Percentiles rank a stretch among this genome's conserved stretches.
Evolutionary conservation across 2,888 invertebrate genomes (phyloP).

Genomic region (Serripes groenlandicus): DNA sequence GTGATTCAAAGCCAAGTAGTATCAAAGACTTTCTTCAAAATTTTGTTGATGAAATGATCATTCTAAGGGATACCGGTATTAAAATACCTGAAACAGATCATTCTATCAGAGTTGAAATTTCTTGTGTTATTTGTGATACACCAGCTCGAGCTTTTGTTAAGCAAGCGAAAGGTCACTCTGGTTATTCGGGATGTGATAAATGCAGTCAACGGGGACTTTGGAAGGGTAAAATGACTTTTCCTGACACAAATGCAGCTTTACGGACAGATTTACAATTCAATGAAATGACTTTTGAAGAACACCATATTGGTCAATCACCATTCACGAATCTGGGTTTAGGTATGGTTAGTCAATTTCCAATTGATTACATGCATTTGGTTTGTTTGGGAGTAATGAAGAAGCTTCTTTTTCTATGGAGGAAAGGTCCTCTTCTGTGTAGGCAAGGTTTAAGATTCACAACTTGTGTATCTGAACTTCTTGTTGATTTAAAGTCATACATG

Average conservation of each 20-base stretch:
- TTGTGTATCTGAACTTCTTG: conserved; percentile 32
- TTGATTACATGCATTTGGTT: conserved; percentile 82
- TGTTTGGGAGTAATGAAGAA: conserved; percentile 77
- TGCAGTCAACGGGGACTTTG: conserved; percentile 66
- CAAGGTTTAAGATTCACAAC: conserved; percentile 9
- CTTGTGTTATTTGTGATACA: conserved; percentile 77
- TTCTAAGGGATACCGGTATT: too few relatives aligned
- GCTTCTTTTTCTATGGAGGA: conserved; percentile 64
- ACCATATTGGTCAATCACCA: conserved; percentile 67
- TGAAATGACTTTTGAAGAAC: conserved; percentile 59
- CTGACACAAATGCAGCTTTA: conserved; percentile 32
- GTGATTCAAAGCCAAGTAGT: conserved; percentile 50
- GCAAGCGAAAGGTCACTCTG: conserved; percentile 74
- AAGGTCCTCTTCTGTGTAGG: conserved; percentile 56
- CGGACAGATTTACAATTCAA: conserved; percentile 63
- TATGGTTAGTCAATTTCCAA: conserved; percentile 71
- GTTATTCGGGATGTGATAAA: conserved; percentile 79
- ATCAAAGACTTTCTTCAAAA: conserved; percentile 40
- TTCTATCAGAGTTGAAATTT: conserved; percentile 46
- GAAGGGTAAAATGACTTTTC: conserved; percentile 55
- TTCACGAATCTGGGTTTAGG: conserved; percentile 58
- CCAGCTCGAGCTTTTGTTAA: conserved; percentile 79
- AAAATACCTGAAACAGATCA: background rate
- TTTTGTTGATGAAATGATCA: conserved; percentile 56
- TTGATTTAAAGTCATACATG: conserved; percentile 18